Evolutionary conservation across 2,113 vertebrate genomes (phyloP).

Genomic region (Bufo bufo): DNA sequence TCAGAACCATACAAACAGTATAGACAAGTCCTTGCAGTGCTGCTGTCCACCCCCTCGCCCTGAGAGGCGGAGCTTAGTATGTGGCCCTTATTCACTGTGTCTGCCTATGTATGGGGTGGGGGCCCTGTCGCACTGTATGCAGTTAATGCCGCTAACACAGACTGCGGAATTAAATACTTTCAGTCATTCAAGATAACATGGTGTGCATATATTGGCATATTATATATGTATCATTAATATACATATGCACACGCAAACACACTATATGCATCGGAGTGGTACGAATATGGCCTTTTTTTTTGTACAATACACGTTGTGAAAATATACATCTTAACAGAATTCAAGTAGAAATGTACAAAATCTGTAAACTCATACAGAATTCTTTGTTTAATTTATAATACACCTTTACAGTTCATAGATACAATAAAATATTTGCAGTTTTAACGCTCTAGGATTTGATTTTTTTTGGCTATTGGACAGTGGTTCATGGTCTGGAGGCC

Average conservation of each 20-base stretch:
- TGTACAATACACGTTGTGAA: constrained; percentile 87
- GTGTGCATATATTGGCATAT: constrained; percentile 30
- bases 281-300: constrained; percentile 78
- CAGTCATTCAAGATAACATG: constrained; percentile 53
- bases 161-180: constrained; percentile 55
- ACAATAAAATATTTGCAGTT: constrained; percentile 73
- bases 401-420: constrained; percentile 83
- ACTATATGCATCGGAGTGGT: constrained; percentile 81
- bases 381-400: constrained; percentile 80
- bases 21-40: constrained; percentile 38
- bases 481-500: constrained; percentile 78
- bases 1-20: constrained; percentile 48
- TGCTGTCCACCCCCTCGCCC: not conserved
- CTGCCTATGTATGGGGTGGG: not conserved
- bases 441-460: constrained; percentile 69
- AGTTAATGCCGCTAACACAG: constrained; percentile 33
- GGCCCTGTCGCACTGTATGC: not conserved
- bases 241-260: constrained; percentile 40
- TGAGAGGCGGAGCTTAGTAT: not conserved
- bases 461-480: constrained; percentile 69
- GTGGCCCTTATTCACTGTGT: constrained; percentile 12
- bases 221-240: constrained; percentile 16
- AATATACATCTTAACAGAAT: constrained; percentile 95
- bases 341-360: constrained; percentile 87
- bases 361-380: constrained; percentile 83